Evolutionary conservation across 2,113 vertebrate species (phyloP), one percentile per base, ranked within the genome.

Genomic region (Monopterus albus): DNA sequence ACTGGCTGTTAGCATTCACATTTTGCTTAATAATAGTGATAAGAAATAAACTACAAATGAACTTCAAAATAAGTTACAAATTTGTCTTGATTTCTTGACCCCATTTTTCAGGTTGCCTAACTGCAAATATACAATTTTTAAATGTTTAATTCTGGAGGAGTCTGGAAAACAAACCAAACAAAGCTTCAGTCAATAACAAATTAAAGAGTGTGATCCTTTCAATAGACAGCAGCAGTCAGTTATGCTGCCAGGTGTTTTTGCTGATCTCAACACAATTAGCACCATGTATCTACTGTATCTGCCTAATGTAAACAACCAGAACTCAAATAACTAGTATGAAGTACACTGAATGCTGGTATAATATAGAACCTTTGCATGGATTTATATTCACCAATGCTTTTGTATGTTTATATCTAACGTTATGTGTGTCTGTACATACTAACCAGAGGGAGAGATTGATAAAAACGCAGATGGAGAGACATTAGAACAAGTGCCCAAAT

Each of bases 161-260:
- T n/a, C n/a, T n/a, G n/a, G n/a, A n/a, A n/a, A n/a, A 57, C 56
- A 67, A 79, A 64, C 53, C 47, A 64, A 72, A 79, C 65, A 61
- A 78, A 57, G 78, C 29, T 61, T 5, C 33, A 83, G 90, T 88
- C 83, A 20, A 92, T 90, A 91, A 89, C 76, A 88, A 83, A 91
- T 89, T 89, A 90, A 90, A 84, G 79, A 72, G 87, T 89, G 87
- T 87, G 72, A 89, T 88, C 49, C 26, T 78, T 58, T 60, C n/a
- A 43, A 72, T 56, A 50, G 59, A 82, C 75, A 68, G 28, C 45
- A 81, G 61, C 71, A 80, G 59, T 73, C 65, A 52, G 45, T 73
- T 46, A 36, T 31, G 2, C 14, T 67, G 64, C 49, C 45, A 57
- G 61, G 66, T 65, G 62, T 53, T 50, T 78, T 71, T 53, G 72